Base-by-base conservation (phyloP, 1,140 invertebrate species). In the Saxidomus purpurata region DNA sequence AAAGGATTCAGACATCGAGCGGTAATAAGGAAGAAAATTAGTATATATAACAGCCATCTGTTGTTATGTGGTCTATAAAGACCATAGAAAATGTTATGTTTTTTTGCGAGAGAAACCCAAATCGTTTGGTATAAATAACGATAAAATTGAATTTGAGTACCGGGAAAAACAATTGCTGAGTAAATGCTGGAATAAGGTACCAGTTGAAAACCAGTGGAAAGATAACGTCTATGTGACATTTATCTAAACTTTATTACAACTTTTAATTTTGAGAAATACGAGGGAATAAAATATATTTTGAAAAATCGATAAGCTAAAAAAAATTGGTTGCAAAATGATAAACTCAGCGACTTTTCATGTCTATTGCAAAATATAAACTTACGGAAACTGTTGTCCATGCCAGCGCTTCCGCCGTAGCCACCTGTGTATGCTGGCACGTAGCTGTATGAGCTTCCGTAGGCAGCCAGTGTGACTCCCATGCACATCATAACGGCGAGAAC, bases 401-500 rank as follows among this genome's bases (percentile, higher is more conserved):
- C 67, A 38, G 34, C 67, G 28, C 15, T 25, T 40, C 67, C 67
- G 19, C 15, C 31, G 34, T 67, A 67, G 34, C 63, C 63, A 55
- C 15, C 13, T 8, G 15, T n/a, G 38, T 71, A 71, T 19, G n/a
- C 38, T 15, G 34, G 15, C 3, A n/a, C 36, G 28, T 40, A 38
- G 28, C 13, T 25, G 31, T 69, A 69, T 6, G 9, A 8, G 19
- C 63, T 34, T 17, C 63, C 63, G 63, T 31, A 69, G n/a, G 11
- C 67, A 40, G 67, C 67, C 15, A 71, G 67, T 38, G 67, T n/a
- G 67, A 43, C 67, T 71, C 67, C 67, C 11, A 71, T n/a, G 36
- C 67, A 71, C 67, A 71, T 71, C 67, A 71, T 71, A 38, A 71
- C 67, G 17, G 67, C 67, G n/a, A 71, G 17, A 71, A 40, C 22